A percentile compares a stretch with the other conserved stretches of the same genome.
Conservation (phyloP, 2,888 invertebrate genomes). For the Nomada flava region DNA sequence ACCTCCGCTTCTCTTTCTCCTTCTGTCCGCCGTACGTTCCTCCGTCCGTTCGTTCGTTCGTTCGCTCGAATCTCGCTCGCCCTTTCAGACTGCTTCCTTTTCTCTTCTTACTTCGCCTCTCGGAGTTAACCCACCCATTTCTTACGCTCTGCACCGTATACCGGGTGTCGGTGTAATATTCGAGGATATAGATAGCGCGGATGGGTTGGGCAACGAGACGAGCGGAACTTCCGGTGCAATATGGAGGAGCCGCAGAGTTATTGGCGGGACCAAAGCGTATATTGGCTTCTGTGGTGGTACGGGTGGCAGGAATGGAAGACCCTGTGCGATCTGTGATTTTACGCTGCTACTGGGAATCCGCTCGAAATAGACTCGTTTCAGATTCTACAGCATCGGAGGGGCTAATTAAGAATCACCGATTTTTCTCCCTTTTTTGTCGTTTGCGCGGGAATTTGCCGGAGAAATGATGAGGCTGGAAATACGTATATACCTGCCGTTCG, state of each 20-base stretch:
- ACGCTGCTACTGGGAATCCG: constrained; percentile 16
- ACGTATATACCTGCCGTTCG: too few species aligned
- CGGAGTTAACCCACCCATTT: constrained; percentile 80
- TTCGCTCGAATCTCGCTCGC: constrained; percentile 43
- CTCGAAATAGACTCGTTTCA: constrained; percentile 7
- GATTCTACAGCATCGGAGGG: neutral
- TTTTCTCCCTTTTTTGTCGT: too few species aligned
- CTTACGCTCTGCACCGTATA: constrained; percentile 77
- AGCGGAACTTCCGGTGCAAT: constrained; percentile 40
- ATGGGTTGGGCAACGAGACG: constrained; percentile 1
- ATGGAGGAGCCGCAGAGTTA: constrained; percentile 19
- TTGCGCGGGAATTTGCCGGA: too few species aligned
- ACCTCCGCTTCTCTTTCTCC: constrained; percentile 47
- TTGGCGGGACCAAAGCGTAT: neutral
- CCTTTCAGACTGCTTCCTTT: constrained; percentile 70
- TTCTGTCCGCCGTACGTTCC: constrained; percentile 24
- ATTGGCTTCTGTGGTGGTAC: neutral
- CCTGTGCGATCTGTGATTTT: constrained; percentile 1
- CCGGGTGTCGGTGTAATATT: constrained; percentile 68
- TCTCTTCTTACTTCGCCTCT: constrained; percentile 77
- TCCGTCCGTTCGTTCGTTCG: constrained; percentile 55
- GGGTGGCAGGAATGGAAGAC: neutral
- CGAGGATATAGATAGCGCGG: constrained; percentile 46
- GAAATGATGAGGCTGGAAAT: too few species aligned
- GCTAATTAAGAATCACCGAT: too few species aligned